Evolutionary conservation across 2,797 vertebrate genomes (phyloP).

Genomic region (Pseudochirops cupreus): DNA sequence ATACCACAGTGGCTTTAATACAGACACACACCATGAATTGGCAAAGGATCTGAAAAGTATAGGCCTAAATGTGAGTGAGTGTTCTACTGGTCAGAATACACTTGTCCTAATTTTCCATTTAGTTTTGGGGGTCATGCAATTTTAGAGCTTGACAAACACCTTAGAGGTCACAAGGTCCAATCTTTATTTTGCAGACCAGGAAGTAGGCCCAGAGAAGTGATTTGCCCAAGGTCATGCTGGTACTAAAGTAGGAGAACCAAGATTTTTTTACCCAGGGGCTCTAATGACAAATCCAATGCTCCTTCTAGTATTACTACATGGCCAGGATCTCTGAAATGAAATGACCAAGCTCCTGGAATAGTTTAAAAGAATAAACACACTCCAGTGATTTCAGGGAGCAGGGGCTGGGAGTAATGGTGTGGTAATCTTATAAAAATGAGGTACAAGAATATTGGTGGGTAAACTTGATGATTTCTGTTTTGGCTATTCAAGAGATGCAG

Average conservation of each 20-base stretch:
- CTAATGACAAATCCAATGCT: background rate
- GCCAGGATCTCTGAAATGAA: background rate
- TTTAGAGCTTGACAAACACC: conserved; percentile 33
- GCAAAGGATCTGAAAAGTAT: conserved; percentile 38
- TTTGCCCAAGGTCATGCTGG: background rate
- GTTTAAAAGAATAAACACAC: background rate
- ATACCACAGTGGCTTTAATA: conserved; percentile 42
- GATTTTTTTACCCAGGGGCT: background rate
- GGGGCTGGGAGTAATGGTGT: background rate
- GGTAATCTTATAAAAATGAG: background rate
- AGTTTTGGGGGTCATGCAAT: conserved; percentile 44
- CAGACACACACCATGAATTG: conserved; percentile 22
- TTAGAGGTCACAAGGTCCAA: conserved; percentile 37
- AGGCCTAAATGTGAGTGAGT: conserved; percentile 34
- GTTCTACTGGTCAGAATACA: conserved; percentile 31
- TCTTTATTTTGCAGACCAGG: conserved; percentile 1
- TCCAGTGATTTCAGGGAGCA: background rate
- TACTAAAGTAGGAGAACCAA: background rate
- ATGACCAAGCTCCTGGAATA: background rate
- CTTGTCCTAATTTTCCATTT: conserved; percentile 42
- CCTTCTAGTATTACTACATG: background rate
- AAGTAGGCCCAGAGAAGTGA: background rate
- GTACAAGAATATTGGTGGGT: background rate
- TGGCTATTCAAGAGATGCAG: background rate
- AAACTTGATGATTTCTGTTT: background rate